phyloP scores from a whole-genome alignment of 64 coral and sea anemone species.

The Stylophora pistillata region DNA sequence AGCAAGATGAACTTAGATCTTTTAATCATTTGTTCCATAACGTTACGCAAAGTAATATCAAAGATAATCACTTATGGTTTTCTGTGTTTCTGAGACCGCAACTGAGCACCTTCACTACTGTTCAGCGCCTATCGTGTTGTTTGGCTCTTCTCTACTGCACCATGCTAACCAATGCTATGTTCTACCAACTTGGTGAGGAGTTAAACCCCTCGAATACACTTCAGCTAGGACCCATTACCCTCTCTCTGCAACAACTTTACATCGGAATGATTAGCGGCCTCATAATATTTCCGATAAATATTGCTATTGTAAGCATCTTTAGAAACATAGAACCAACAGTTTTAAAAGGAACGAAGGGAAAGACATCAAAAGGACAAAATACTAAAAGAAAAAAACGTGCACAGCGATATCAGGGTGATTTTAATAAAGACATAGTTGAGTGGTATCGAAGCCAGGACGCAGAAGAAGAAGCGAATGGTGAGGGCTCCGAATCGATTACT shows the following conservation, averaged over 20 bases:
- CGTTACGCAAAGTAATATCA: constrained; percentile 42
- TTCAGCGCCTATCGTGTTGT: constrained; percentile 83
- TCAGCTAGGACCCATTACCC: constrained; percentile 20
- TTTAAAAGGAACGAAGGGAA: neutral
- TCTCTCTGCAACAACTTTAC: constrained; percentile 27
- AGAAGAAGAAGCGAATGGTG: neutral
- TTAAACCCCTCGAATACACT: constrained; percentile 23
- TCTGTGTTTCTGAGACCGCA: constrained; percentile 69
- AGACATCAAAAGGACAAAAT: neutral
- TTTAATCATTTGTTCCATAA: constrained; percentile 71
- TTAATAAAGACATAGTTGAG: constrained; percentile 28
- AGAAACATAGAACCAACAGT: constrained; percentile 35
- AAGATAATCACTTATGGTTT: constrained; percentile 78
- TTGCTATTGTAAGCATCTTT: constrained; percentile 60
- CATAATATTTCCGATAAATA: constrained; percentile 75
- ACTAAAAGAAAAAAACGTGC: neutral
- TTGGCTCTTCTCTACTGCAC: constrained; percentile 50
- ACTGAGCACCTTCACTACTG: constrained; percentile 69
- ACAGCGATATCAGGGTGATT: constrained; percentile 5
- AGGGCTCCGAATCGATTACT: neutral
- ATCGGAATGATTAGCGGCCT: constrained; percentile 62
- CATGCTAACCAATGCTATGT: constrained; percentile 76
- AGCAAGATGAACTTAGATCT: constrained; percentile 24
- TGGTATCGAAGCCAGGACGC: constrained; percentile 22
- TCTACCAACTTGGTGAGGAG: constrained; percentile 35